These are phyloP conservation scores for Drosophila lowei DNA, from an alignment of 1,140 invertebrate species.

Conservation along the genomic window DNA sequence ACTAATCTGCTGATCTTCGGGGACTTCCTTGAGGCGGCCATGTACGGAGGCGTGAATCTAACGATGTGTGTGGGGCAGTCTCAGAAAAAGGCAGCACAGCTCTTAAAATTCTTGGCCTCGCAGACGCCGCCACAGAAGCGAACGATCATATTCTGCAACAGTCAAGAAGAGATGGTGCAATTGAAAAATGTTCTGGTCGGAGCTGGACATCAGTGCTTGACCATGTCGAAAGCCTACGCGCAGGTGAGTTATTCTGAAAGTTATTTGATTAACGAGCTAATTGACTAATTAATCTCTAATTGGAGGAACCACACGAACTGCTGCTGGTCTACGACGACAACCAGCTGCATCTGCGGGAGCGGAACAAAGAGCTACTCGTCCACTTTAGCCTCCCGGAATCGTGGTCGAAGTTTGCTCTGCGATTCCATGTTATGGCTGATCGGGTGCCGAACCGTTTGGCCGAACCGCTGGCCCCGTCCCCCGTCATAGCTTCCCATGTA, in stretches of 20 bases:
- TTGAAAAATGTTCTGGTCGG: background rate
- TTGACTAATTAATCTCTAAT: background rate
- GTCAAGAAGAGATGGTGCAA: conserved; percentile 14
- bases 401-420: conserved; percentile 42
- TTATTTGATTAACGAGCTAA: background rate
- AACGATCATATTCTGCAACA: conserved; percentile 46
- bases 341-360: background rate
- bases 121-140: conserved; percentile 6
- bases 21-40: conserved; percentile 52
- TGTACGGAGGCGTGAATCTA: conserved; percentile 48
- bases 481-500: conserved; percentile 11
- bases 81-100: conserved; percentile 7
- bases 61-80: conserved; percentile 3
- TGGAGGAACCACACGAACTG: conserved; percentile 35
- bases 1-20: conserved; percentile 41
- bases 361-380: conserved; percentile 44
- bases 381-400: conserved; percentile 47
- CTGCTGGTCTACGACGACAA: conserved; percentile 32
- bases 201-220: conserved; percentile 31
- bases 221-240: background rate
- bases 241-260: conserved; percentile 12
- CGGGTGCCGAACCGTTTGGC: conserved; percentile 38
- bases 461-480: too few relatives aligned
- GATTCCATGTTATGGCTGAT: conserved; percentile 41
- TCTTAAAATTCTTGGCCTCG: conserved; percentile 14